These are phyloP conservation scores for Melanocharis versteri DNA, from an alignment of 2,113 vertebrate genomes.

Conservation along the genomic window DNA sequence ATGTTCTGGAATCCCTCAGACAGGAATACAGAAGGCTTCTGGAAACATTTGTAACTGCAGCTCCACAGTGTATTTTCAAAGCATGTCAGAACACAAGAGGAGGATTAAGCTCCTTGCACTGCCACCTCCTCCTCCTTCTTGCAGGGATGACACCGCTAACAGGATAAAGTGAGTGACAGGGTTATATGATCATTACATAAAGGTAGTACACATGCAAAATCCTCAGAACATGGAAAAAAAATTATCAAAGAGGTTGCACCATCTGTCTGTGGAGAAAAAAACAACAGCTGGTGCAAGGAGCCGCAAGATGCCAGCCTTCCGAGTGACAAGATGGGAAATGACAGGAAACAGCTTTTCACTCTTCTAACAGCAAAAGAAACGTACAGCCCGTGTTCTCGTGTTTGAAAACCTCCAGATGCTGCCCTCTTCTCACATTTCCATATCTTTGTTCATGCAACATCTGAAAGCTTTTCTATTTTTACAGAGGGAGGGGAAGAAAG, in stretches of 20 bases:
- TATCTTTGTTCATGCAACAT: conserved; percentile 81
- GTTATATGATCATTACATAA: conserved; percentile 53
- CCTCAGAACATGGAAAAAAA: conserved; percentile 52
- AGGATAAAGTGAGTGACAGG: conserved; percentile 47
- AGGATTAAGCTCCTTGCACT: conserved; percentile 11
- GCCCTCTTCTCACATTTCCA: conserved; percentile 77
- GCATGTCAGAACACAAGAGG: conserved; percentile 14
- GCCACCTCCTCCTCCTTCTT: background rate
- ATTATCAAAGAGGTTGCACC: conserved; percentile 81
- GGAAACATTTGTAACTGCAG: background rate
- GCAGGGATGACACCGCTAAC: conserved; percentile 31
- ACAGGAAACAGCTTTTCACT: conserved; percentile 94
- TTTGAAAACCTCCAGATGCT: conserved; percentile 90
- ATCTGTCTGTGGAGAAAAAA: conserved; percentile 85
- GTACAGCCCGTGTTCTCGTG: conserved; percentile 78
- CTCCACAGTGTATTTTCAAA: background rate
- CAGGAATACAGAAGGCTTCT: background rate
- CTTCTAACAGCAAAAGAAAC: conserved; percentile 79
- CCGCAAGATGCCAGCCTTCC: conserved; percentile 88
- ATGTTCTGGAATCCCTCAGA: background rate
- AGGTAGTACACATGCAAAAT: conserved; percentile 61
- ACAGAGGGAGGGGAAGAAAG: conserved; percentile 44
- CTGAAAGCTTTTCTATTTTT: conserved; percentile 73
- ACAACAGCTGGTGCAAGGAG: conserved; percentile 88
- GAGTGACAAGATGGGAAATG: conserved; percentile 96